Conservation (phyloP, 2,888 invertebrate species). For the Eurois occulta region DNA sequence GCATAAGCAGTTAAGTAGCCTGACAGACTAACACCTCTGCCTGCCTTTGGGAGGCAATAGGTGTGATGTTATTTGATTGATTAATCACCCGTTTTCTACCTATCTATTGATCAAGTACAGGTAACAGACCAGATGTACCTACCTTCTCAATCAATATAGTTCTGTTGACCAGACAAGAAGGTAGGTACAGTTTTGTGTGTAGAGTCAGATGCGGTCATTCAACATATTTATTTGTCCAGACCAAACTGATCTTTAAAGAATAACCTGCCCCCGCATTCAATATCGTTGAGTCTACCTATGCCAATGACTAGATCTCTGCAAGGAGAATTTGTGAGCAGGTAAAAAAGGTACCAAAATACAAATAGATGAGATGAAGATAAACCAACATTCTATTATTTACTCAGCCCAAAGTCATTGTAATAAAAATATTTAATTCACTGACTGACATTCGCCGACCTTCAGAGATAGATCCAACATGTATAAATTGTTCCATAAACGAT, state of each 20-base stretch:
- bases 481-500: slow-evolving; percentile 1
- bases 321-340: not conserved
- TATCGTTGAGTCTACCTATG: not conserved
- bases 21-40: not conserved
- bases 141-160: not conserved
- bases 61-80: not conserved
- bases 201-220: not conserved
- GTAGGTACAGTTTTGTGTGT: too few species aligned
- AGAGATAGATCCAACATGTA: slow-evolving; percentile 1
- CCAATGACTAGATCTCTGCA: not conserved
- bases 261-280: not conserved
- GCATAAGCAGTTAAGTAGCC: not conserved
- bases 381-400: not conserved
- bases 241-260: not conserved
- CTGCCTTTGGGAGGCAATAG: not conserved
- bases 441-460: slow-evolving; percentile 31
- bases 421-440: slow-evolving; percentile 15
- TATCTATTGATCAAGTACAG: not conserved
- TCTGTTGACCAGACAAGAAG: not conserved
- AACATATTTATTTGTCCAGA: not conserved
- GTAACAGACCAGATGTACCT: not conserved
- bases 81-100: not conserved
- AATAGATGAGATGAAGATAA: not conserved
- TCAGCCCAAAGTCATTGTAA: not conserved
- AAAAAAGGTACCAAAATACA: not conserved